These are phyloP conservation scores for Neoitamus cyanurus DNA, from an alignment of 2,888 invertebrate species.

Conservation along the genomic window DNA sequence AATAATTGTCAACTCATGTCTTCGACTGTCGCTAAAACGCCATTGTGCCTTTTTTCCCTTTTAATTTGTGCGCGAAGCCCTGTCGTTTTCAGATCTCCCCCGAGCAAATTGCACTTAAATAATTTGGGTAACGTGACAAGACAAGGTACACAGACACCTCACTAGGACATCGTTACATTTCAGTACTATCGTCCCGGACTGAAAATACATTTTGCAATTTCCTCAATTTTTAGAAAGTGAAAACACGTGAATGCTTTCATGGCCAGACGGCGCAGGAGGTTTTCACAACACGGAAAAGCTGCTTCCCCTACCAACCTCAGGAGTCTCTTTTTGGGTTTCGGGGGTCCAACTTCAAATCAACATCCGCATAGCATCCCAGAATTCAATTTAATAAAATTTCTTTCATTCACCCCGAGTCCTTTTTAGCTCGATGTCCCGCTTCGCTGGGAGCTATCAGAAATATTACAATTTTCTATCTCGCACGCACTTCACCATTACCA, in stretches of 20 bases:
- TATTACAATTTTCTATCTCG: not conserved
- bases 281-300: not conserved
- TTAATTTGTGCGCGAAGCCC: not conserved
- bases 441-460: not conserved
- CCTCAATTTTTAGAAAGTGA: not conserved
- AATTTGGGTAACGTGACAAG: not conserved
- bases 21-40: not conserved
- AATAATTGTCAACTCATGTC: not conserved
- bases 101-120: not conserved
- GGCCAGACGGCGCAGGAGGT: not conserved
- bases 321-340: not conserved
- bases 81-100: not conserved
- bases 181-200: not conserved
- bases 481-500: not conserved
- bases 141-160: not conserved
- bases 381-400: not conserved
- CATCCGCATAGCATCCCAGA: not conserved
- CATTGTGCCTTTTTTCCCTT: not conserved
- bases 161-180: not conserved
- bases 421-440: not conserved
- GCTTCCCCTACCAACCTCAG: not conserved
- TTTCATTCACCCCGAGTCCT: not conserved
- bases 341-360: not conserved
- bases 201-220: not conserved
- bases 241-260: not conserved